Base-by-base conservation (phyloP, 2,797 vertebrate species). In the Rhinichthys osculus region DNA sequence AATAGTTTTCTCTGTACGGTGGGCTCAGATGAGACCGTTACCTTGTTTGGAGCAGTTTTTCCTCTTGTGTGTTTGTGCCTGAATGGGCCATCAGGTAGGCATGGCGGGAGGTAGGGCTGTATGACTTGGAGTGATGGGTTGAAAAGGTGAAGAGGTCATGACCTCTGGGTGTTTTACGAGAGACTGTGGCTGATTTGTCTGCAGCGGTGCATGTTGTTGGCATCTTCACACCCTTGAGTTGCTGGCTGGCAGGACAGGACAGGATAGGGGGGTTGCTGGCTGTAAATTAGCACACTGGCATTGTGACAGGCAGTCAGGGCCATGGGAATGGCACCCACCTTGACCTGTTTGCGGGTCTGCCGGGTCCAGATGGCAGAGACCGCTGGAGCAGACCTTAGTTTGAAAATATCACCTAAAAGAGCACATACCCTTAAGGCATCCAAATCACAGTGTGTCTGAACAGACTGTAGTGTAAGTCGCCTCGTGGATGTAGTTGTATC, bases 101-200 rank as follows among this genome's bases (percentile, higher is more conserved):
- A 40, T 83, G 54, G 81, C 5, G 40, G 85, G 87, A 79, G 82
- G 78, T 47, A 66, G 42, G 67, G 83, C 77, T 86, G 70, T 3
- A 81, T 44, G 87, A n/a, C 30, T 67, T 69, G 79, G 52, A 85
- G 90, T 89, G 91, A 93, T 91, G 93, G 92, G 94, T 94, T 95
- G 93, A 94, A 95, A 94, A 93, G 94, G 94, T 94, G 92, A 95
- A 90, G 92, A 93, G 95, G 95, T 95, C 92, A 81, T 88, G 93
- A 93, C 95, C 94, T 95, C 92, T 90, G 92, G 91, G 93, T 94
- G 92, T 87, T 95, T 95, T 95, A 95, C 90, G 92, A 93, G 81
- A 83, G 81, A 78, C 44, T 86, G 92, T 88, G 91, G 90, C 93
- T 94, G 94, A 94, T 95, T 93, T 93, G 94, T 95, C 92, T 94